Percentiles rank a stretch among this genome's conserved stretches.
These are phyloP conservation scores for Hylia prasina DNA, from an alignment of 2,113 vertebrate species.

Conservation along the genomic window DNA sequence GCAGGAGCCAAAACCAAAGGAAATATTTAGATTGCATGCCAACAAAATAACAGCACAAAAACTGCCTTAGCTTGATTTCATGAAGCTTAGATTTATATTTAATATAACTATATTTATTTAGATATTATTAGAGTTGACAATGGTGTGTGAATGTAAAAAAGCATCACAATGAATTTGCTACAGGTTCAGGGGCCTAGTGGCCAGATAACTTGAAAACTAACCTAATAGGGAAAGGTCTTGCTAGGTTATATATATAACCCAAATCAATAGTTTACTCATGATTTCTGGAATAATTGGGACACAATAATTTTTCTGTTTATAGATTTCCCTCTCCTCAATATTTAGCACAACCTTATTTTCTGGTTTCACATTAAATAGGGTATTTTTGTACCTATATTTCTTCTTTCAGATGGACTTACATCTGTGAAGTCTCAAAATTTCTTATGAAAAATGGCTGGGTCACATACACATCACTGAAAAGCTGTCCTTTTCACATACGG, in stretches of 20 bases:
- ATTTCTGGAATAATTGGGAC: neutral
- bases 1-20: neutral
- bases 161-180: neutral
- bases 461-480: neutral
- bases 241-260: neutral
- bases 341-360: neutral
- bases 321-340: neutral
- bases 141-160: neutral
- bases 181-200: neutral
- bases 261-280: neutral
- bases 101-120: neutral
- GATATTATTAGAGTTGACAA: neutral
- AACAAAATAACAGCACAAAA: neutral
- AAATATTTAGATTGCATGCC: neutral
- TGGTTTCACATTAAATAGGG: neutral
- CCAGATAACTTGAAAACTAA: neutral
- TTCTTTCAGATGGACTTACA: neutral
- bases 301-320: neutral
- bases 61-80: neutral
- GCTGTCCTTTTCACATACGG: neutral
- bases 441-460: neutral
- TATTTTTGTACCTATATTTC: neutral
- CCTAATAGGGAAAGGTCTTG: neutral
- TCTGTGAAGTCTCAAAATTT: neutral
- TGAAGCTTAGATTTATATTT: neutral